These are phyloP conservation scores for Nannobrachium achirus DNA, from an alignment of 2,113 vertebrate species.

Conservation along the genomic window DNA sequence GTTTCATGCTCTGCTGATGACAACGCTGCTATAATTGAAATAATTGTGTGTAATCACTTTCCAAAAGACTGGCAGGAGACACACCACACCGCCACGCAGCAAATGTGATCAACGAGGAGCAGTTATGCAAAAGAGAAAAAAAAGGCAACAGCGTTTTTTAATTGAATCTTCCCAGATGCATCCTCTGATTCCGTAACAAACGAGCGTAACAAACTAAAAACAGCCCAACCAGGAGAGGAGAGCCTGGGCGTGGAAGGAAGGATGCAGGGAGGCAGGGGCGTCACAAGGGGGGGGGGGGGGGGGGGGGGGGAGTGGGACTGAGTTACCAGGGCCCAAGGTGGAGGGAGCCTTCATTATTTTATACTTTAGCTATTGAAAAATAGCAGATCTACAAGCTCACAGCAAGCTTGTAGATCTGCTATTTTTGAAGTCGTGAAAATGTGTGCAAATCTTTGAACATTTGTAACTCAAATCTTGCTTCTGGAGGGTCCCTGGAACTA, in stretches of 20 bases:
- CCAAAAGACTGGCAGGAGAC: conserved; percentile 73
- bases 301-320: too few relatives aligned
- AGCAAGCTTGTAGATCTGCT: too few relatives aligned
- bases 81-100: conserved; percentile 24
- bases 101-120: conserved; percentile 45
- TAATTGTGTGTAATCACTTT: conserved; percentile 75
- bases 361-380: too few relatives aligned
- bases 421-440: too few relatives aligned
- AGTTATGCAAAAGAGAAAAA: conserved; percentile 62
- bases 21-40: conserved; percentile 71
- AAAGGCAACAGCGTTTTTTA: conserved; percentile 66
- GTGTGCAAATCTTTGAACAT: too few relatives aligned
- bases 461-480: too few relatives aligned
- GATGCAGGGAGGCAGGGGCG: too few relatives aligned
- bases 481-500: too few relatives aligned
- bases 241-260: background rate
- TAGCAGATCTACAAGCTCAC: too few relatives aligned
- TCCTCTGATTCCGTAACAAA: conserved; percentile 66
- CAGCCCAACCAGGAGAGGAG: conserved; percentile 47
- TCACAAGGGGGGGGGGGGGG: too few relatives aligned
- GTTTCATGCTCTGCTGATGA: conserved; percentile 69
- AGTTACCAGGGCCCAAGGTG: too few relatives aligned
- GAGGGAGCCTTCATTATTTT: too few relatives aligned
- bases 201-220: conserved; percentile 35
- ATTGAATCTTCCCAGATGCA: conserved; percentile 67